These are phyloP conservation scores for Palloptera scutellata DNA, from an alignment of 2,888 invertebrate genomes.

Conservation along the genomic window DNA sequence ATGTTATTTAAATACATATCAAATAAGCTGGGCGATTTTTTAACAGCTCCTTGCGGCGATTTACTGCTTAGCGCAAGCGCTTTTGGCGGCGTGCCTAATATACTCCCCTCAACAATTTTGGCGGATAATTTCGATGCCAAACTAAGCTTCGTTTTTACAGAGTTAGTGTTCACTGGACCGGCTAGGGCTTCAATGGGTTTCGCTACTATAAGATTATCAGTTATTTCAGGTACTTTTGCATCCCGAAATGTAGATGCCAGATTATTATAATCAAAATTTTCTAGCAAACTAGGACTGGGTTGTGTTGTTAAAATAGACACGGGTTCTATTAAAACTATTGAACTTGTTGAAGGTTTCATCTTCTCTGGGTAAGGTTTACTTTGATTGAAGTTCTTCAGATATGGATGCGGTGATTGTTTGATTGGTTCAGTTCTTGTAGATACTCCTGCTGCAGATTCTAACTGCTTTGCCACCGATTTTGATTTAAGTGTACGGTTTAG, in stretches of 20 bases:
- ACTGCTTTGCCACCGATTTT: not conserved
- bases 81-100: conserved; percentile 7
- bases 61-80: not conserved
- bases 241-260: conserved; percentile 19
- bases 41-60: conserved; percentile 16
- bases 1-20: conserved; percentile 49
- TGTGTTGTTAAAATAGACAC: too few relatives aligned
- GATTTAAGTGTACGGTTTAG: not conserved
- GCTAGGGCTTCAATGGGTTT: too few relatives aligned
- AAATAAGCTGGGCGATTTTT: conserved; percentile 44
- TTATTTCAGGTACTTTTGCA: conserved; percentile 13
- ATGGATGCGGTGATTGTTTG: too few relatives aligned
- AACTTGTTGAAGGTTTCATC: too few relatives aligned
- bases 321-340: too few relatives aligned
- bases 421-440: too few relatives aligned
- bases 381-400: too few relatives aligned
- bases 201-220: too few relatives aligned
- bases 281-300: too few relatives aligned
- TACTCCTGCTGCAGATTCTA: not conserved
- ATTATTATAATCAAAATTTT: too few relatives aligned
- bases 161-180: too few relatives aligned
- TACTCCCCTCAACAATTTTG: not conserved
- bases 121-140: not conserved
- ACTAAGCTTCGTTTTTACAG: not conserved
- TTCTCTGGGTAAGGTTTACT: too few relatives aligned